A percentile compares a stretch with the other conserved stretches of the same genome.
phyloP scores from a whole-genome alignment of 2,888 invertebrate species.

The Athalia rosae region DNA sequence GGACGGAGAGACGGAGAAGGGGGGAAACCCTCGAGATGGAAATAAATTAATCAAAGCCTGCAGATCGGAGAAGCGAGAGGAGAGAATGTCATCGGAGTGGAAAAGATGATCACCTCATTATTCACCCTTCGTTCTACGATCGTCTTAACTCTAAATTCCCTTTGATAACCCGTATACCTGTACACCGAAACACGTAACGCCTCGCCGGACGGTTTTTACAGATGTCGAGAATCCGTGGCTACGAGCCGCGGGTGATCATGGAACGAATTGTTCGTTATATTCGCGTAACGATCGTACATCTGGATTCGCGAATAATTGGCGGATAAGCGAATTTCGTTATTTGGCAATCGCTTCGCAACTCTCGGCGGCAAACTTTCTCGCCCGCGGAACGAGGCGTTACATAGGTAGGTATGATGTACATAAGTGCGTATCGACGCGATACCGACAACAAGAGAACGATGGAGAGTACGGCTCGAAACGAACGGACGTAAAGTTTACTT shows the following conservation, averaged over 20 bases:
- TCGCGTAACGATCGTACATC: not conserved
- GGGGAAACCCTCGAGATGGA: not conserved
- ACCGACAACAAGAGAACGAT: too few relatives aligned
- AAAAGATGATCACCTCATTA: slow-evolving; percentile 31
- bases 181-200: not conserved
- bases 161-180: slow-evolving; percentile 9
- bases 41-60: slow-evolving; percentile 8
- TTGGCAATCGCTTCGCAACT: slow-evolving; percentile 6
- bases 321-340: not conserved
- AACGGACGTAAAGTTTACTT: too few relatives aligned
- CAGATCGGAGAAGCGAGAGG: not conserved
- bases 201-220: slow-evolving; percentile 1
- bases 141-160: slow-evolving; percentile 29
- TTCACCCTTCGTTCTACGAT: slow-evolving; percentile 19
- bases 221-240: slow-evolving; percentile 13
- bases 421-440: not conserved
- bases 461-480: too few relatives aligned
- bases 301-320: too few relatives aligned
- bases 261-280: slow-evolving; percentile 4
- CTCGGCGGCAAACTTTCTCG: slow-evolving; percentile 28
- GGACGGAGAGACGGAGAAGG: too few relatives aligned
- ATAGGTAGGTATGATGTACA: not conserved
- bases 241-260: not conserved
- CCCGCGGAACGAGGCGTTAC: not conserved
- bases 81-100: slow-evolving; percentile 17